Conservation (phyloP, 1,140 invertebrate species). For the Trigoniulus corallinus region DNA sequence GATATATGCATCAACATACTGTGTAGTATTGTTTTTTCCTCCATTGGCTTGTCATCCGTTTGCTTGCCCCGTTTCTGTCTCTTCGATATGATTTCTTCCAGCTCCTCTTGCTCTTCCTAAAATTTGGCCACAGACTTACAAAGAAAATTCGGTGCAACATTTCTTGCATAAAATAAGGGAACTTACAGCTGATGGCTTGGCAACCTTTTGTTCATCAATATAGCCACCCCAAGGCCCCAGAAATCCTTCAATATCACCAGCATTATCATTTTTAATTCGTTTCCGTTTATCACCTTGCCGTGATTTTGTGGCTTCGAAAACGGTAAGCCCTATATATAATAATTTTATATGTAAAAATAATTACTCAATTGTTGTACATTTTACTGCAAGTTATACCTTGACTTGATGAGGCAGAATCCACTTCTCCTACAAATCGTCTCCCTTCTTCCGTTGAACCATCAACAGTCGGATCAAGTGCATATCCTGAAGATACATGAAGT, state of each 20-base stretch:
- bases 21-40: constrained; percentile 90
- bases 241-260: constrained; percentile 85
- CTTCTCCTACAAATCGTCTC: constrained; percentile 43
- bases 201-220: constrained; percentile 70
- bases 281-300: constrained; percentile 64
- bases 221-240: constrained; percentile 94
- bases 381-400: constrained; percentile 17
- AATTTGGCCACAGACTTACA: constrained; percentile 4
- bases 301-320: constrained; percentile 64
- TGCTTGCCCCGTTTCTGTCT: constrained; percentile 56
- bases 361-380: not conserved
- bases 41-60: constrained; percentile 75
- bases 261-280: constrained; percentile 72
- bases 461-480: constrained; percentile 83
- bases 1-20: constrained; percentile 38
- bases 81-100: constrained; percentile 91
- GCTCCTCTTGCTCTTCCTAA: constrained; percentile 70
- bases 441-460: constrained; percentile 42
- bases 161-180: not conserved
- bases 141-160: not conserved
- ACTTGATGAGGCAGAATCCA: constrained; percentile 38
- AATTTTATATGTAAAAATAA: not conserved
- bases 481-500: constrained; percentile 36
- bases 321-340: constrained; percentile 35
- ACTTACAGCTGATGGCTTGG: constrained; percentile 59